These are phyloP conservation scores for Selenia dentaria DNA, from an alignment of 2,888 invertebrate species.

Conservation along the genomic window DNA sequence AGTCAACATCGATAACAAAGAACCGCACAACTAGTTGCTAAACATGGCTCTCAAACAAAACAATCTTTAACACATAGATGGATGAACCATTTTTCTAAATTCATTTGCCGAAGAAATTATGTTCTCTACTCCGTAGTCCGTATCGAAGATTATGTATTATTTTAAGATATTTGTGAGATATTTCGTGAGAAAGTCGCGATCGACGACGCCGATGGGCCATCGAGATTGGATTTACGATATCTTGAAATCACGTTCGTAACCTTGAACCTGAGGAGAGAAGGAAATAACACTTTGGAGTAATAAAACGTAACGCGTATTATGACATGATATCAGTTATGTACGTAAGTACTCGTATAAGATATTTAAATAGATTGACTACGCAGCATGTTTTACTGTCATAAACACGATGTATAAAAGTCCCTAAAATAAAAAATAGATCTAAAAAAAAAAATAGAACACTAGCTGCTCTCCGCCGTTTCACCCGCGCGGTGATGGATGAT, in stretches of 20 bases:
- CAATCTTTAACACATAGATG: conserved; percentile 51
- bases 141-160: conserved; percentile 28
- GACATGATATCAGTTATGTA: conserved; percentile 6
- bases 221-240: conserved; percentile 77
- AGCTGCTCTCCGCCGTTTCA: too few species aligned
- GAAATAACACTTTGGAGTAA: conserved; percentile 56
- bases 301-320: conserved; percentile 6
- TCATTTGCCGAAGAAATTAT: conserved; percentile 37
- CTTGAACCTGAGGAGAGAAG: conserved; percentile 73
- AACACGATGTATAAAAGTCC: too few species aligned
- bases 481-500: too few species aligned
- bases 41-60: conserved; percentile 71
- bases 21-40: conserved; percentile 71
- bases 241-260: conserved; percentile 76
- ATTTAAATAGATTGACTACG: too few species aligned
- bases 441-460: too few species aligned
- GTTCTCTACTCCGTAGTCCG: conserved; percentile 39
- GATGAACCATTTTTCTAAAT: conserved; percentile 38
- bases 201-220: conserved; percentile 61
- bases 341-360: too few species aligned
- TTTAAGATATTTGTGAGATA: conserved; percentile 24
- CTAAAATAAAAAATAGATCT: too few species aligned
- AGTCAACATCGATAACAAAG: conserved; percentile 76
- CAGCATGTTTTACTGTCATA: too few species aligned
- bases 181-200: conserved; percentile 75